Conservation (phyloP, 1,140 invertebrate species). For the Physella acuta region DNA sequence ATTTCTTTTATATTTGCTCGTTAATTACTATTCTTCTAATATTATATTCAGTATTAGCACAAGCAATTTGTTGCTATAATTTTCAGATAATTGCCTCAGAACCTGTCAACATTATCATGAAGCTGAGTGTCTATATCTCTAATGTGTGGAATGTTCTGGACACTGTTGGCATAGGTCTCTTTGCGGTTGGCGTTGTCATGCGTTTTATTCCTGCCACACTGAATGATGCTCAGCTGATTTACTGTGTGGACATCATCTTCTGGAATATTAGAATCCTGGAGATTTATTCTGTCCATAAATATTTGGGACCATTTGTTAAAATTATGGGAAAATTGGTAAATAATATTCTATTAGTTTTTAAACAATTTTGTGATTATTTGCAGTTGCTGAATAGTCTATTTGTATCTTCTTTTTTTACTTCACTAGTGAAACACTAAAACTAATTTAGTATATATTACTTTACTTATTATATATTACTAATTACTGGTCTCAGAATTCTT, state of each 20-base stretch:
- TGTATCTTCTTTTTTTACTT: too few species aligned
- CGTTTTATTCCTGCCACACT: slow-evolving; percentile 70
- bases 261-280: slow-evolving; percentile 95
- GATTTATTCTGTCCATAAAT: slow-evolving; percentile 93
- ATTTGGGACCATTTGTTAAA: slow-evolving; percentile 93
- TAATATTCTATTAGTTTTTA: slow-evolving; percentile 49
- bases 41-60: not conserved
- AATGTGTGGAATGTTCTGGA: slow-evolving; percentile 59
- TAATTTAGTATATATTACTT: too few species aligned
- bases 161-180: slow-evolving; percentile 50
- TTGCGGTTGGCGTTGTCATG: slow-evolving; percentile 74
- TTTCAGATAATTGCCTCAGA: slow-evolving; percentile 55
- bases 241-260: slow-evolving; percentile 90
- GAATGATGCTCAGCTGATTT: slow-evolving; percentile 77
- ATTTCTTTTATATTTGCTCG: not conserved
- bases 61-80: not conserved
- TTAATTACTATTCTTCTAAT: too few species aligned
- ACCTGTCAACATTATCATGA: slow-evolving; percentile 47
- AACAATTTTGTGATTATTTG: too few species aligned
- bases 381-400: too few species aligned
- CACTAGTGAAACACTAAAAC: too few species aligned
- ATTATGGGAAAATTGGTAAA: slow-evolving; percentile 91
- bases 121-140: slow-evolving; percentile 53
- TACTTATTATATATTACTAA: slow-evolving; percentile 62
- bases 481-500: too few species aligned